These are phyloP conservation scores for Trichomalopsis sarcophagae DNA, from an alignment of 1,140 invertebrate species.

Conservation along the genomic window DNA sequence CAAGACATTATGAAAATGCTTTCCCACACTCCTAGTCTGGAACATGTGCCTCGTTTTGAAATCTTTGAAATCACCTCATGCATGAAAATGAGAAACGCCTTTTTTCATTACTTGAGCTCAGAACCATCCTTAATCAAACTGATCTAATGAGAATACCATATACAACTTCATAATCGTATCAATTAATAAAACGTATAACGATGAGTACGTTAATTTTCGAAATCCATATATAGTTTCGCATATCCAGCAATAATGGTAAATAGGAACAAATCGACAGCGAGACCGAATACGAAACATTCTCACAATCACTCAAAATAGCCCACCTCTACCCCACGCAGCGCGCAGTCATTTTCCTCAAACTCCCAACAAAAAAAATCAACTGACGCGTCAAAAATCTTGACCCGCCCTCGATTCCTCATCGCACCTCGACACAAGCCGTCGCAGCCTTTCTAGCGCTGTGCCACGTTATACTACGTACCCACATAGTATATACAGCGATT, in stretches of 20 bases:
- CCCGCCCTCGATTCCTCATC: constrained; percentile 5
- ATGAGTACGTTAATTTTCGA: too few relatives aligned
- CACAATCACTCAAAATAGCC: not conserved
- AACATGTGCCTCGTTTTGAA: not conserved
- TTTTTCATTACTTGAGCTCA: not conserved
- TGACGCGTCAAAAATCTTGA: constrained; percentile 13
- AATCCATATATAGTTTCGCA: too few relatives aligned
- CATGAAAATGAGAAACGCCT: not conserved
- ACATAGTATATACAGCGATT: not conserved
- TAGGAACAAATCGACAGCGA: not conserved
- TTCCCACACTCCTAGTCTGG: too few relatives aligned
- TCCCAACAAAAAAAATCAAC: not conserved
- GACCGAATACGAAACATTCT: not conserved
- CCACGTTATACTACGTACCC: not conserved
- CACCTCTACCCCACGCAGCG: not conserved
- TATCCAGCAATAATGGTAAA: too few relatives aligned
- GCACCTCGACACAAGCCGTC: not conserved
- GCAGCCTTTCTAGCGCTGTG: not conserved
- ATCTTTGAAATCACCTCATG: not conserved
- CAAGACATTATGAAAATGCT: too few relatives aligned
- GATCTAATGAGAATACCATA: not conserved
- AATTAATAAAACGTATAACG: not conserved
- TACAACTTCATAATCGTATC: not conserved
- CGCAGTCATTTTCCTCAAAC: not conserved
- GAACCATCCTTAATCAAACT: not conserved